These are phyloP conservation scores for Phodopus roborovskii DNA, from an alignment of 2,113 vertebrate genomes.

Conservation along the genomic window DNA sequence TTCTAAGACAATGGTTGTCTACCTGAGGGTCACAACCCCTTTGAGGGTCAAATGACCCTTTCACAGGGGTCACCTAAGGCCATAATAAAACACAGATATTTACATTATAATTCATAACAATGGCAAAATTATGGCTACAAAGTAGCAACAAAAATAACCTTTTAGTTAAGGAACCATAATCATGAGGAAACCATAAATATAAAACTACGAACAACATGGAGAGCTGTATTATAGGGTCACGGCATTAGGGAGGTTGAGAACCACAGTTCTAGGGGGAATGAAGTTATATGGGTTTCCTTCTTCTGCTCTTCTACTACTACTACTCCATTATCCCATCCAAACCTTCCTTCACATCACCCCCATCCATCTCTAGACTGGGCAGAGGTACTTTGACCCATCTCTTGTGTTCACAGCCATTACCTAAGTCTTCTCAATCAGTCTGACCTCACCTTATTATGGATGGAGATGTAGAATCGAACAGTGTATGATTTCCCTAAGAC, in stretches of 20 bases:
- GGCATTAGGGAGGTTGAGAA: neutral
- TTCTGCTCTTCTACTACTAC: conserved; percentile 43
- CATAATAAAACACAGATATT: neutral
- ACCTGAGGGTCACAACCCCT: neutral
- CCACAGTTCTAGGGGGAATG: neutral
- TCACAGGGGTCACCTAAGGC: neutral
- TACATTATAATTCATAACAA: neutral
- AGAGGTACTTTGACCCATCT: neutral
- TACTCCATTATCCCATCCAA: conserved; percentile 82
- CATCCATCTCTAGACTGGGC: neutral
- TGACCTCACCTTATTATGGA: fast-evolving
- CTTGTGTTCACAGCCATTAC: neutral
- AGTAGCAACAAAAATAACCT: neutral
- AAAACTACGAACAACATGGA: neutral
- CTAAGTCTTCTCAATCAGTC: neutral
- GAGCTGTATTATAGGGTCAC: neutral
- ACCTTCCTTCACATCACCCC: conserved; percentile 58
- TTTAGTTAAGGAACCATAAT: neutral
- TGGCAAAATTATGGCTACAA: neutral
- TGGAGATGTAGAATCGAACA: neutral
- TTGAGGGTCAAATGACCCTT: neutral
- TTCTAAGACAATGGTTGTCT: neutral
- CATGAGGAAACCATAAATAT: neutral
- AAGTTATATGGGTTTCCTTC: conserved; percentile 79
- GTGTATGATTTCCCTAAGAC: neutral